A percentile compares a stretch with the other conserved stretches of the same genome.
These are phyloP conservation scores for Adoxophyes honmai DNA, from an alignment of 1,140 invertebrate species.

Conservation along the genomic window DNA sequence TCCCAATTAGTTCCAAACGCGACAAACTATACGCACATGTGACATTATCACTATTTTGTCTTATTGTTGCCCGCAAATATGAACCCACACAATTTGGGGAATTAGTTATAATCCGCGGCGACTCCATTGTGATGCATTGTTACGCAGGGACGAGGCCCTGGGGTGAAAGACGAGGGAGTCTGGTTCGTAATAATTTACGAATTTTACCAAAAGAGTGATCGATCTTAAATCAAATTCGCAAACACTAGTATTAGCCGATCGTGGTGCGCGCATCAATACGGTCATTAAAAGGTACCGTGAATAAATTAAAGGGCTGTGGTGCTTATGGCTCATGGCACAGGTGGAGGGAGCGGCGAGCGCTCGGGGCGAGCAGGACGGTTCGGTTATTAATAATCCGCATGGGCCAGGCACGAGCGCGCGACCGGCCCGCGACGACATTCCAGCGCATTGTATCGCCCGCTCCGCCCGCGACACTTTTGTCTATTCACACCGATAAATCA, in stretches of 20 bases:
- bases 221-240: conserved; percentile 32
- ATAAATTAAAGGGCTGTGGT: conserved; percentile 46
- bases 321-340: conserved; percentile 38
- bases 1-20: conserved; percentile 73
- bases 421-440: conserved; percentile 67
- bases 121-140: conserved; percentile 65
- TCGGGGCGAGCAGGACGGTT: conserved; percentile 31
- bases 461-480: conserved; percentile 71
- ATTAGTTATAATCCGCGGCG: conserved; percentile 70
- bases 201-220: conserved; percentile 37
- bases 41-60: conserved; percentile 73
- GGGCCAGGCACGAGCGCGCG: conserved; percentile 60
- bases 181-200: conserved; percentile 42
- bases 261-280: conserved; percentile 26
- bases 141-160: conserved; percentile 37
- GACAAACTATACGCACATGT: conserved; percentile 66
- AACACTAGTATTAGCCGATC: conserved; percentile 16
- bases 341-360: conserved; percentile 41
- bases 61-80: conserved; percentile 70
- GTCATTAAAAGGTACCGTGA: conserved; percentile 50
- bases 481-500: conserved; percentile 74
- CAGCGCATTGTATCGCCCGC: conserved; percentile 64
- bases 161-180: conserved; percentile 29
- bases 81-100: conserved; percentile 72
- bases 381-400: conserved; percentile 74